Percentiles rank a stretch among this genome's conserved stretches.
Evolutionary conservation across 2,888 invertebrate genomes (phyloP).

Genomic region (Ophioninae sp.): DNA sequence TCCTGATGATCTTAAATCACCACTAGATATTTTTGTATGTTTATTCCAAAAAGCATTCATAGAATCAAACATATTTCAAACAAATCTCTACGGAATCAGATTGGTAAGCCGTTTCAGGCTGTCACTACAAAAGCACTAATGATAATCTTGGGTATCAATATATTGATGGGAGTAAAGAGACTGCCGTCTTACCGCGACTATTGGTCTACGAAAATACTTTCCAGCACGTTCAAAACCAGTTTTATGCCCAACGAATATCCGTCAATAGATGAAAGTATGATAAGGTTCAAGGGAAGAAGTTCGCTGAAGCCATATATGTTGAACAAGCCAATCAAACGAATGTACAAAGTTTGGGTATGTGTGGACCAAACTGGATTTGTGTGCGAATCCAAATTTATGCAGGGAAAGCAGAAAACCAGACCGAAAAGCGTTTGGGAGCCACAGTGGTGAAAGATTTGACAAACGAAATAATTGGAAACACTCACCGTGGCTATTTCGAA

Average conservation of each 20-base stretch:
- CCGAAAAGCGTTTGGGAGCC: no score
- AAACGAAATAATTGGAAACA: constrained; percentile 40
- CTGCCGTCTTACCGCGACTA: constrained; percentile 24
- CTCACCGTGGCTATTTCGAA: constrained; percentile 58
- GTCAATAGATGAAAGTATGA: constrained; percentile 67
- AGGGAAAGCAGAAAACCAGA: no score
- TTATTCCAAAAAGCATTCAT: constrained; percentile 61
- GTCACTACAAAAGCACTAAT: constrained; percentile 22
- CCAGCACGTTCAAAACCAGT: constrained; percentile 54
- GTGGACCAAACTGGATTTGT: constrained; percentile 28
- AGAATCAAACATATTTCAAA: constrained; percentile 62
- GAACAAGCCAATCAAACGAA: constrained; percentile 49
- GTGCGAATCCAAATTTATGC: constrained; percentile 69
- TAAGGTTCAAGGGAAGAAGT: constrained; percentile 31
- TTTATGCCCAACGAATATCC: constrained; percentile 55
- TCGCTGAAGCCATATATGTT: constrained; percentile 46
- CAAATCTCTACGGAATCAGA: constrained; percentile 63
- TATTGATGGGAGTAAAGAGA: constrained; percentile 34
- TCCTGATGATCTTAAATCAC: constrained; percentile 32
- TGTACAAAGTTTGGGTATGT: constrained; percentile 40
- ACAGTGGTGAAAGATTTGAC: constrained; percentile 69
- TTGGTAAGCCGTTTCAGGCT: not conserved
- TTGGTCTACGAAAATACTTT: constrained; percentile 45
- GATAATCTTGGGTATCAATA: constrained; percentile 26
- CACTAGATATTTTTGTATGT: constrained; percentile 58